phyloP scores from a whole-genome alignment of 2,888 invertebrate species.

The Palloptera scutellata region DNA sequence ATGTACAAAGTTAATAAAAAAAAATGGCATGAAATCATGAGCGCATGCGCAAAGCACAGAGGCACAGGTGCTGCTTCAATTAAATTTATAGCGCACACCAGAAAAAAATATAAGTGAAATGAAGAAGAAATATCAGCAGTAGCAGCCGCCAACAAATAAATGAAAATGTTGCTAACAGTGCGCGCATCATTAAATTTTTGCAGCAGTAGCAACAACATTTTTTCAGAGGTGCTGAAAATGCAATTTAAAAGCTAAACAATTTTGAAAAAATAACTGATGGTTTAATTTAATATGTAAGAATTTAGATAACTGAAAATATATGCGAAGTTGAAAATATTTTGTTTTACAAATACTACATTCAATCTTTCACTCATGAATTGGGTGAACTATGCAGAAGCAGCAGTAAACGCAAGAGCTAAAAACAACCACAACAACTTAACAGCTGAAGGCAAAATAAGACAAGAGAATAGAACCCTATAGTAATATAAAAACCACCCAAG shows the following conservation, averaged over 20 bases:
- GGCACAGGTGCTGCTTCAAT: slow-evolving; percentile 8
- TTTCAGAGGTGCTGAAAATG: background rate
- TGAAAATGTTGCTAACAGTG: background rate
- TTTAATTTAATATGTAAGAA: no score
- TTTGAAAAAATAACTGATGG: no score
- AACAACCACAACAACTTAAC: slow-evolving; percentile 3
- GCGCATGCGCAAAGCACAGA: no score
- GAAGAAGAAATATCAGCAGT: background rate
- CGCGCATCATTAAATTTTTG: slow-evolving; percentile 19
- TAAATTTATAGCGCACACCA: background rate
- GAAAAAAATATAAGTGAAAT: background rate
- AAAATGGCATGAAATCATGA: no score
- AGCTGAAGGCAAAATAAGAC: slow-evolving; percentile 1
- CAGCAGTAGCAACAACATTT: background rate
- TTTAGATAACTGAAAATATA: no score
- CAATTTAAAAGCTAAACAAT: background rate
- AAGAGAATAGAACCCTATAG: background rate
- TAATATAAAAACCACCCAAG: slow-evolving; percentile 37
- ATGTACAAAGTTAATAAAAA: no score
- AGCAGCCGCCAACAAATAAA: background rate
- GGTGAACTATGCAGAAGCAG: no score
- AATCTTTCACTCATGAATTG: no score
- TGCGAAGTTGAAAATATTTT: no score
- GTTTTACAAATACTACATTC: no score
- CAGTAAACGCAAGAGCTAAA: slow-evolving; percentile 11